A percentile compares a stretch with the other conserved stretches of the same genome.
Evolutionary conservation across 2,797 vertebrate species (phyloP).

Genomic region (Falco biarmicus): DNA sequence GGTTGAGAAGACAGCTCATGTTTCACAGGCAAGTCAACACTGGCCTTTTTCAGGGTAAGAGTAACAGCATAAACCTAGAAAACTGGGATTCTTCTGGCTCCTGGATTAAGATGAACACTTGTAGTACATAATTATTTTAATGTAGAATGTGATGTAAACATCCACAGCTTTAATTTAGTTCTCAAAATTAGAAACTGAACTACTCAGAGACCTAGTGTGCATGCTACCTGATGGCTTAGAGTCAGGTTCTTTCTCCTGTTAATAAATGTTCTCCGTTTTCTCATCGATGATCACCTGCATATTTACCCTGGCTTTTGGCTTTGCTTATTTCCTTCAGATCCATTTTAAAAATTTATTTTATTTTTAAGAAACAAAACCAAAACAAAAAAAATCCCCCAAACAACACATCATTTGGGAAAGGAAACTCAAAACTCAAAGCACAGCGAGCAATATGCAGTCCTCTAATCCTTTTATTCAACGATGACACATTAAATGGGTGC

Average conservation of each 20-base stretch:
- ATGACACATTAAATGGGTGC: neutral
- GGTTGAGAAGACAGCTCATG: neutral
- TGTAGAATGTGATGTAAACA: neutral
- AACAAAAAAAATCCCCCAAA: neutral
- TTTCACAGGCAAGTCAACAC: neutral
- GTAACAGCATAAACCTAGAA: neutral
- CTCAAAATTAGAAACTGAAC: neutral
- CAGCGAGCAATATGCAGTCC: neutral
- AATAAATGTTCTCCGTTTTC: neutral
- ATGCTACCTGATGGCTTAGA: neutral
- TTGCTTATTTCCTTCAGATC: neutral
- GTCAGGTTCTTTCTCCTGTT: neutral
- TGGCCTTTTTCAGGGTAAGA: neutral
- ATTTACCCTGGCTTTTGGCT: neutral
- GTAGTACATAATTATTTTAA: neutral
- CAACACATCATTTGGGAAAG: neutral
- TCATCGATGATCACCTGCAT: neutral
- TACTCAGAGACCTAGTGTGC: neutral
- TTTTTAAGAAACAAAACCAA: neutral
- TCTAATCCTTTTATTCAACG: neutral
- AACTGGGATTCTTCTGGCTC: neutral
- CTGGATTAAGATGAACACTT: neutral
- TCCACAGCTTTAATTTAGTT: neutral
- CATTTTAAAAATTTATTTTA: neutral
- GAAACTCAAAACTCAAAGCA: neutral